phyloP scores from a whole-genome alignment of 2,797 vertebrate genomes.

The Chaetophractus vellerosus region DNA sequence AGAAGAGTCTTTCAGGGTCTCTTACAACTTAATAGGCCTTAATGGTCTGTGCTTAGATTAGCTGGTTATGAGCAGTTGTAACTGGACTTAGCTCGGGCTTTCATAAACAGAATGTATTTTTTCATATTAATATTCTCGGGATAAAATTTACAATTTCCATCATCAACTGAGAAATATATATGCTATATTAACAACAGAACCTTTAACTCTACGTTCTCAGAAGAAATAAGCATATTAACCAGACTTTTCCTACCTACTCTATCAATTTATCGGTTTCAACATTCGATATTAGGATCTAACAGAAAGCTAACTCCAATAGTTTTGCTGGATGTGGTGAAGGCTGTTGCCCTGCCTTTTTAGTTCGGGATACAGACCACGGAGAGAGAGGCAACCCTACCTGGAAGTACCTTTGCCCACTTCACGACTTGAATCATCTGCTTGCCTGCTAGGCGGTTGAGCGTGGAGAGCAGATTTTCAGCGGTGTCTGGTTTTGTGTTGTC shows the following conservation, averaged over 20 bases:
- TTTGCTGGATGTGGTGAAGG: accelerated
- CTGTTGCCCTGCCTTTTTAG: accelerated
- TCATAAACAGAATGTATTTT: neutral
- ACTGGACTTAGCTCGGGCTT: neutral
- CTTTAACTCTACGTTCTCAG: neutral
- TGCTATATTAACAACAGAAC: neutral
- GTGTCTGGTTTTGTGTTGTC: conserved; percentile 96
- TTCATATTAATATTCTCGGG: neutral
- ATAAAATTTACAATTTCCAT: neutral
- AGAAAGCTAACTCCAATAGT: neutral
- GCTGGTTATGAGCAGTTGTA: neutral
- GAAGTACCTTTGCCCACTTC: conserved; percentile 99
- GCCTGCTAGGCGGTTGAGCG: conserved; percentile 97
- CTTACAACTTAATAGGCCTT: neutral
- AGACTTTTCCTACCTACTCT: neutral
- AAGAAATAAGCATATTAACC: neutral
- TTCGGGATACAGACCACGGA: neutral
- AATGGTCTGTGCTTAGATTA: neutral
- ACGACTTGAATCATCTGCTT: conserved; percentile 99
- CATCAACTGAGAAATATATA: neutral
- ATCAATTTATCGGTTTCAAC: neutral
- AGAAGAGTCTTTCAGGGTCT: neutral
- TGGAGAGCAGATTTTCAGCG: conserved; percentile 97
- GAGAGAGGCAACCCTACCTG: conserved; percentile 91
- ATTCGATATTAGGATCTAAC: accelerated